Evolutionary conservation across 2,888 invertebrate species (phyloP).

Genomic region (Lamellibrachia columna): DNA sequence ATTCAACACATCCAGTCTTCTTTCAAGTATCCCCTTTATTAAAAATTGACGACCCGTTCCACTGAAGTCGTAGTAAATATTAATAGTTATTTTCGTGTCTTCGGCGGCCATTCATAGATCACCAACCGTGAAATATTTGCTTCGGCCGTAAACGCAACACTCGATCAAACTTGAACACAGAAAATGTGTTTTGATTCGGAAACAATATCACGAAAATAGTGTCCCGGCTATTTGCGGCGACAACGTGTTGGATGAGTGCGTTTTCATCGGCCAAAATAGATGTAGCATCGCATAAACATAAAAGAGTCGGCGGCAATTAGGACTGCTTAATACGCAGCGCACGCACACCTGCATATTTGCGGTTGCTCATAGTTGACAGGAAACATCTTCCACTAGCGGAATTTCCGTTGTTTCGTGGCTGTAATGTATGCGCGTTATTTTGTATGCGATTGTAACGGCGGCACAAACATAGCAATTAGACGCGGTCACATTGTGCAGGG

Average conservation of each 20-base stretch:
- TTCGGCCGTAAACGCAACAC: background rate
- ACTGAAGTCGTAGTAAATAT: background rate
- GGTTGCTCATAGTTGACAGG: background rate
- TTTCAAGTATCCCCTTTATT: background rate
- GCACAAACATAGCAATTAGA: background rate
- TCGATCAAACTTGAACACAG: background rate
- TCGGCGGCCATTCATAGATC: background rate
- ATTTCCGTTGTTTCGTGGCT: background rate
- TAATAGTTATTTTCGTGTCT: background rate
- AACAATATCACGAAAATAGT: background rate
- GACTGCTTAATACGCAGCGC: background rate
- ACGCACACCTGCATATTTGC: background rate
- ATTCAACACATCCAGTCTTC: background rate
- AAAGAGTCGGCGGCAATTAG: background rate
- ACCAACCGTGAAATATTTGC: background rate
- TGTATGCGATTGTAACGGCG: background rate
- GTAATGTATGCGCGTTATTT: background rate
- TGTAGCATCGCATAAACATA: background rate
- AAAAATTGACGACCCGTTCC: background rate
- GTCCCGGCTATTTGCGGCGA: background rate
- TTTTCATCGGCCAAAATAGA: constrained; percentile 11
- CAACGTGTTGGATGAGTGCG: background rate
- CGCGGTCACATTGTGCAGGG: too few species aligned
- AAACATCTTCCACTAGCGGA: constrained; percentile 1
- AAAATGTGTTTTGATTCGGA: background rate